Conservation (phyloP, 2,113 vertebrate species). For the Actenoides lindsayi region DNA sequence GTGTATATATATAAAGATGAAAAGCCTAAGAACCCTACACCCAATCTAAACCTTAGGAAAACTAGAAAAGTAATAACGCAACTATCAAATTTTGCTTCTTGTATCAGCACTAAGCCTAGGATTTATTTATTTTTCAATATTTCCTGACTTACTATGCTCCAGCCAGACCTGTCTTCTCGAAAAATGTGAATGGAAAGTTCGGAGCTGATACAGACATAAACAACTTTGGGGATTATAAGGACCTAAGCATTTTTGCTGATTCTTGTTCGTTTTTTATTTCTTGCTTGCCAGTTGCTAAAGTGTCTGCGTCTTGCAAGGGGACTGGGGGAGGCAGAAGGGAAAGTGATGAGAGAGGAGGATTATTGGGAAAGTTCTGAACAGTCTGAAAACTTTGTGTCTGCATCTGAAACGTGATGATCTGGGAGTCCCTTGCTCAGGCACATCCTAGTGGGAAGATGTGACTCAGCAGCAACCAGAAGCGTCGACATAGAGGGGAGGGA, state of each 20-base stretch:
- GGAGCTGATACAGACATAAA: background rate
- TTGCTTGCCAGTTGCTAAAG: background rate
- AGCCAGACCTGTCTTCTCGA: background rate
- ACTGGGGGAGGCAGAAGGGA: background rate
- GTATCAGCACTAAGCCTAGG: background rate
- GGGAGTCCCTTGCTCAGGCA: background rate
- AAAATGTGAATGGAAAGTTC: background rate
- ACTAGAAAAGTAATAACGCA: background rate
- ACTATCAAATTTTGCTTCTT: background rate
- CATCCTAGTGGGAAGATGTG: background rate
- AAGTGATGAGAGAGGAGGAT: background rate
- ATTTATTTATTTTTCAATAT: background rate
- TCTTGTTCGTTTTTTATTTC: background rate
- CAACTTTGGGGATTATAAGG: background rate
- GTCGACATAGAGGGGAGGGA: background rate
- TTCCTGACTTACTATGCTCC: background rate
- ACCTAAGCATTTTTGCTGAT: background rate
- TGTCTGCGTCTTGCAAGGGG: background rate
- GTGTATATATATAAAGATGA: background rate
- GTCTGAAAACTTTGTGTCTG: background rate
- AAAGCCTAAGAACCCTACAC: background rate
- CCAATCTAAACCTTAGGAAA: background rate
- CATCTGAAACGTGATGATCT: background rate
- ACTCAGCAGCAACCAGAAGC: background rate
- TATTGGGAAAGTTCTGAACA: background rate